Conservation (phyloP, 2,797 vertebrate genomes). For the Callimico goeldii region DNA sequence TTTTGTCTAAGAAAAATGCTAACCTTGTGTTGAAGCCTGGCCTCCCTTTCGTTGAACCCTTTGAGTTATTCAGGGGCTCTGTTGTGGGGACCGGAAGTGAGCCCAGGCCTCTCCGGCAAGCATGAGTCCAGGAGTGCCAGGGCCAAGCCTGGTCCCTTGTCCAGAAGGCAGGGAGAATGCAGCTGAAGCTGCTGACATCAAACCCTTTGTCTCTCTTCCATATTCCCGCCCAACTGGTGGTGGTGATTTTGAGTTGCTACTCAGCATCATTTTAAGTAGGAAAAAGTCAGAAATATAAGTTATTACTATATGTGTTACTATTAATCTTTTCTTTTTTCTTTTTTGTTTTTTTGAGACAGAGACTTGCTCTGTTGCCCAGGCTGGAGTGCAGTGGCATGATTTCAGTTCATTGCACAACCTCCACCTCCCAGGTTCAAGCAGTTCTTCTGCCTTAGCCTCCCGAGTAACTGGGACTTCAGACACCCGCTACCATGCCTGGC, state of each 20-base stretch:
- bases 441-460: background rate
- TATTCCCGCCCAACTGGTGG: fast-evolving
- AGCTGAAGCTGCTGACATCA: background rate
- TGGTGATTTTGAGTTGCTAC: background rate
- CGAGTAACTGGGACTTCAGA: background rate
- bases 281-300: background rate
- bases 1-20: background rate
- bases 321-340: no score
- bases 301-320: fast-evolving
- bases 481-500: fast-evolving
- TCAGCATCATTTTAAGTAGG: background rate
- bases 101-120: background rate
- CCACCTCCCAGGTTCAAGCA: background rate
- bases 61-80: background rate
- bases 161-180: background rate
- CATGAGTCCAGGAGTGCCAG: no score
- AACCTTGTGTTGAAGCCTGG: background rate
- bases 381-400: background rate
- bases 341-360: background rate
- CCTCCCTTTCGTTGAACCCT: background rate
- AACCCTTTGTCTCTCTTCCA: no score
- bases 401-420: background rate
- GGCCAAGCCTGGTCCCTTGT: background rate
- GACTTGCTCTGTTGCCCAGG: background rate
- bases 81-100: background rate